Percentiles rank a stretch among this genome's conserved stretches.
phyloP scores from a whole-genome alignment of 2,797 vertebrate genomes.

The Synanceia verrucosa region DNA sequence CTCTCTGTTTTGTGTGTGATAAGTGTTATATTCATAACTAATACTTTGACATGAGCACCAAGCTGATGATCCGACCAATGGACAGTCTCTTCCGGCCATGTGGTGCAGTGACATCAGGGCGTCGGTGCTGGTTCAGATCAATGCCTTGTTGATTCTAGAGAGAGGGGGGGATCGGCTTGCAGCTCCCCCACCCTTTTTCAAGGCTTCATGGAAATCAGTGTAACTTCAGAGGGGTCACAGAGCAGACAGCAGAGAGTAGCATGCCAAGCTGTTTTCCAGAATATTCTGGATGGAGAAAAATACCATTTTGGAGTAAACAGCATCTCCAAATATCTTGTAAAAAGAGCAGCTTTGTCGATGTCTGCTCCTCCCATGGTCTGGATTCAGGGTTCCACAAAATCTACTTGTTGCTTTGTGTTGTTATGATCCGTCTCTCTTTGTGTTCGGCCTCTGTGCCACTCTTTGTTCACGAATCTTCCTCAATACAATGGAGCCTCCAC shows the following conservation, averaged over 20 bases:
- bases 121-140: slow-evolving; percentile 21
- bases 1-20: not conserved
- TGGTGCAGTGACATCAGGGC: slow-evolving; percentile 24
- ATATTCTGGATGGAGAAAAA: slow-evolving; percentile 54
- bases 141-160: slow-evolving; percentile 37
- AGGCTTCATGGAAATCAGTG: slow-evolving; percentile 73
- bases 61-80: slow-evolving; percentile 2
- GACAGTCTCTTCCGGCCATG: not conserved
- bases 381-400: slow-evolving; percentile 53
- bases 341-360: slow-evolving; percentile 55
- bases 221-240: slow-evolving; percentile 65
- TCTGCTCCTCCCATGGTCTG: slow-evolving; percentile 30
- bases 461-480: slow-evolving; percentile 60
- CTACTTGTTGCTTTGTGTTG: slow-evolving; percentile 51
- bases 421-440: slow-evolving; percentile 64
- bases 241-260: slow-evolving; percentile 39
- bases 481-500: slow-evolving; percentile 54
- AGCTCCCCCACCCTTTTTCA: slow-evolving; percentile 37
- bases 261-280: slow-evolving; percentile 21
- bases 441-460: slow-evolving; percentile 41
- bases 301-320: slow-evolving; percentile 33
- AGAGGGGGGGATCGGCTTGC: slow-evolving; percentile 44
- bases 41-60: slow-evolving; percentile 13
- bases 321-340: slow-evolving; percentile 44
- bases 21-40: not conserved